phyloP scores from a whole-genome alignment of 2,113 vertebrate species.

The Hydrochoerus hydrochaeris region DNA sequence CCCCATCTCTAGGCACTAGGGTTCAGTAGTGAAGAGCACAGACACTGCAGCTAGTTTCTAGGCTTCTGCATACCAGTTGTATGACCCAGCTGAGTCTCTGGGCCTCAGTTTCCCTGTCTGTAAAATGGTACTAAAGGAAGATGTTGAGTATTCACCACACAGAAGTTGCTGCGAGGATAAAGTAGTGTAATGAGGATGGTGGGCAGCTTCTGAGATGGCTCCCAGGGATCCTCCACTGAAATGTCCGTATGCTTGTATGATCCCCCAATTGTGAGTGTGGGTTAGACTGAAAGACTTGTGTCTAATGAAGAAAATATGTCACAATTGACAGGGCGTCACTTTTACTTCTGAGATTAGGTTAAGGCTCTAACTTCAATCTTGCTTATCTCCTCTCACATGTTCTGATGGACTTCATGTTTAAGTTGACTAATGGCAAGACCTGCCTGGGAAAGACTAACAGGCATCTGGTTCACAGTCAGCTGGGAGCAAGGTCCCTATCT shows the following conservation, averaged over 20 bases:
- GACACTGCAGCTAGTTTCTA: neutral
- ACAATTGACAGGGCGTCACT: neutral
- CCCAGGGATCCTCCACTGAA: neutral
- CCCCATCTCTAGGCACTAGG: too few species aligned
- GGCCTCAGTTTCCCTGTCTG: neutral
- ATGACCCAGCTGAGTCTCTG: neutral
- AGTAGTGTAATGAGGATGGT: neutral
- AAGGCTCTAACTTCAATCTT: neutral
- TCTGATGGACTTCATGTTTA: neutral
- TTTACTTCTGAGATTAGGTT: neutral
- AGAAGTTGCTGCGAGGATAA: neutral
- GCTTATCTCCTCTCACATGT: neutral
- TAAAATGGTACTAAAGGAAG: neutral
- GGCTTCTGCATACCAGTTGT: neutral
- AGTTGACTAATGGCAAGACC: neutral
- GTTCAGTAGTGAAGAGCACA: neutral
- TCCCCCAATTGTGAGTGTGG: neutral
- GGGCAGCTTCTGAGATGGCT: neutral
- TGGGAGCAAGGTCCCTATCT: neutral
- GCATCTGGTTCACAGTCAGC: neutral
- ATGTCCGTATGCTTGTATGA: neutral
- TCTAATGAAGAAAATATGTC: neutral
- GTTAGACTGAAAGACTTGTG: neutral
- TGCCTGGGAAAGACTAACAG: neutral
- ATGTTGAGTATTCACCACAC: neutral